Conservation (phyloP, 2,113 vertebrate genomes). For the Hemiscyllium ocellatum region DNA sequence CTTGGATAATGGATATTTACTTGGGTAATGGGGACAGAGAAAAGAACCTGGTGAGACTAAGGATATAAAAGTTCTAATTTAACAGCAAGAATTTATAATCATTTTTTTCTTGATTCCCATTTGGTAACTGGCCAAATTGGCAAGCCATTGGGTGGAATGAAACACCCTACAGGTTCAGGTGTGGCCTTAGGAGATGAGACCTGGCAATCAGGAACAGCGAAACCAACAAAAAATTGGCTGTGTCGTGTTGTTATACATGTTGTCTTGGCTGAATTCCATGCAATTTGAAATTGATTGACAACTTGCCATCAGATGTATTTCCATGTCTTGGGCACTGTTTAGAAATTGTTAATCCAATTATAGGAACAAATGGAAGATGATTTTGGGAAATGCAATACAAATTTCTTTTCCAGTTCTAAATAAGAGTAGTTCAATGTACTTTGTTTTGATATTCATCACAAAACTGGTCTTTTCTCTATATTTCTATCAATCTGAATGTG, state of each 20-base stretch:
- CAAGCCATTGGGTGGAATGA: too few species aligned
- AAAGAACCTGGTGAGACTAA: too few species aligned
- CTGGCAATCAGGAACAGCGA: too few species aligned
- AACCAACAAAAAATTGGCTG: neutral
- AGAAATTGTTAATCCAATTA: neutral
- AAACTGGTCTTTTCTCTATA: neutral
- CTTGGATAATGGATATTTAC: too few species aligned
- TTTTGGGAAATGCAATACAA: neutral
- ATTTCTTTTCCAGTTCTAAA: neutral
- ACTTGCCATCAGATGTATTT: neutral
- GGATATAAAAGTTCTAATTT: too few species aligned
- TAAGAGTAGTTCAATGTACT: neutral
- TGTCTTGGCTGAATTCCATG: neutral
- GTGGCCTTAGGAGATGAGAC: too few species aligned
- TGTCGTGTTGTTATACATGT: neutral
- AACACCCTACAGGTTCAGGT: too few species aligned
- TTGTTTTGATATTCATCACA: neutral
- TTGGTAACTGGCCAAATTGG: too few species aligned
- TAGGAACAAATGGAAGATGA: neutral
- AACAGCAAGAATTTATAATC: too few species aligned
- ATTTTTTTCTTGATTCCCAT: too few species aligned
- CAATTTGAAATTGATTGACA: neutral
- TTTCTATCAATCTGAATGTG: neutral
- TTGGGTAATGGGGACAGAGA: too few species aligned
- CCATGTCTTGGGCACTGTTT: neutral